phyloP scores from a whole-genome alignment of 2,113 vertebrate genomes.

The Lagopus leucura region DNA sequence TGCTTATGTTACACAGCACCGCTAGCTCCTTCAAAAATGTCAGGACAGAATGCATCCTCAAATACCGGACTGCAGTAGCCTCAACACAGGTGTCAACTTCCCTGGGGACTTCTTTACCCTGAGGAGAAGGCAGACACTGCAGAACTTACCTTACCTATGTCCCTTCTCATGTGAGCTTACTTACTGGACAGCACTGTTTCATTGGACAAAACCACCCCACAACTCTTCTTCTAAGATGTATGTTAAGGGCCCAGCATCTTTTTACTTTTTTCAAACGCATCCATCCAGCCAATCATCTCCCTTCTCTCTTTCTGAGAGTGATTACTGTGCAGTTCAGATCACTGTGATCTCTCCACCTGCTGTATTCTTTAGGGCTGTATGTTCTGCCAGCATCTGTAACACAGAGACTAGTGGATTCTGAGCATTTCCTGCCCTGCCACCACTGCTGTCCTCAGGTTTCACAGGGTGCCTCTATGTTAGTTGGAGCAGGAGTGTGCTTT shows the following conservation, averaged over 20 bases:
- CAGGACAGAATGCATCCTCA: not conserved
- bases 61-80: not conserved
- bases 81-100: not conserved
- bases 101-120: not conserved
- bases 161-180: not conserved
- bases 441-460: not conserved
- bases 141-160: not conserved
- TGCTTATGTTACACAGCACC: not conserved
- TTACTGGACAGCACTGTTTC: not conserved
- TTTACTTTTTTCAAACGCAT: not conserved
- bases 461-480: not conserved
- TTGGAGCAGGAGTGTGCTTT: not conserved
- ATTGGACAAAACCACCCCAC: not conserved
- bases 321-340: too few species aligned
- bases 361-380: not conserved
- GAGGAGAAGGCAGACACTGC: not conserved
- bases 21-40: not conserved
- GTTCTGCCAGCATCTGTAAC: not conserved
- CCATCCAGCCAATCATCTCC: not conserved
- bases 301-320: not conserved
- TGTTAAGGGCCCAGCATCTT: not conserved
- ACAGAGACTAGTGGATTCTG: accelerated
- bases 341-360: too few species aligned
- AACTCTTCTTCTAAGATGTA: not conserved
- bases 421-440: not conserved